phyloP scores from a whole-genome alignment of 2,888 invertebrate species.

The Eurytoma californica region DNA sequence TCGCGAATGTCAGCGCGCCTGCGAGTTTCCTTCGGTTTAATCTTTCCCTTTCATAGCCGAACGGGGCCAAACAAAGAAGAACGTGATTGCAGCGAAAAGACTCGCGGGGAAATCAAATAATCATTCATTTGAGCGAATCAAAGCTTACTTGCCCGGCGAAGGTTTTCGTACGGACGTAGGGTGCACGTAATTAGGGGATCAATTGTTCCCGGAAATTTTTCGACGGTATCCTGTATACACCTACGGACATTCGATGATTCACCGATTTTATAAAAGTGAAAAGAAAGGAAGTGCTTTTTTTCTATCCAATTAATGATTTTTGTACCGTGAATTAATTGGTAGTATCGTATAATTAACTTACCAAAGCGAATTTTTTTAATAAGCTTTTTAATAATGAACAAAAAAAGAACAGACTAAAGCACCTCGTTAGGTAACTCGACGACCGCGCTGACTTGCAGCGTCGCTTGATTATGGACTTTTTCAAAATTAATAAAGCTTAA shows the following conservation, averaged over 20 bases:
- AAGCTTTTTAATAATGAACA: too few species aligned
- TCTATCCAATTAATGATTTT: too few species aligned
- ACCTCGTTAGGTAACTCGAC: background rate
- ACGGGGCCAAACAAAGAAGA: constrained; percentile 9
- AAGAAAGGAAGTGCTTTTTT: background rate
- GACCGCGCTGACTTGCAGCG: background rate
- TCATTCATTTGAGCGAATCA: constrained; percentile 36
- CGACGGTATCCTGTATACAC: too few species aligned
- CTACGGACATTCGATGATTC: background rate
- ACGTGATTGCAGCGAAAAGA: constrained; percentile 32
- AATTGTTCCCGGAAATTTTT: background rate
- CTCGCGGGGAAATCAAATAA: constrained; percentile 37
- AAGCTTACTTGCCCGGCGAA: background rate
- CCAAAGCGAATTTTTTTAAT: too few species aligned
- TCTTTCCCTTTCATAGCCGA: constrained; percentile 31
- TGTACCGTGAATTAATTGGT: too few species aligned
- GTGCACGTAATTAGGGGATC: background rate
- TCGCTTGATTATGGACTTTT: background rate
- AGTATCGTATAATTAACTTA: too few species aligned
- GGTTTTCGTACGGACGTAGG: background rate
- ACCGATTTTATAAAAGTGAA: background rate
- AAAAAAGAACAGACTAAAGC: too few species aligned
- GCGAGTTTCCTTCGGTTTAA: constrained; percentile 37
- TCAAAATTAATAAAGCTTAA: constrained; percentile 6
- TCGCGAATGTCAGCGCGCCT: constrained; percentile 8